Evolutionary conservation across 2,888 invertebrate species (phyloP).

Genomic region (Phyllotreta cruciferae): DNA sequence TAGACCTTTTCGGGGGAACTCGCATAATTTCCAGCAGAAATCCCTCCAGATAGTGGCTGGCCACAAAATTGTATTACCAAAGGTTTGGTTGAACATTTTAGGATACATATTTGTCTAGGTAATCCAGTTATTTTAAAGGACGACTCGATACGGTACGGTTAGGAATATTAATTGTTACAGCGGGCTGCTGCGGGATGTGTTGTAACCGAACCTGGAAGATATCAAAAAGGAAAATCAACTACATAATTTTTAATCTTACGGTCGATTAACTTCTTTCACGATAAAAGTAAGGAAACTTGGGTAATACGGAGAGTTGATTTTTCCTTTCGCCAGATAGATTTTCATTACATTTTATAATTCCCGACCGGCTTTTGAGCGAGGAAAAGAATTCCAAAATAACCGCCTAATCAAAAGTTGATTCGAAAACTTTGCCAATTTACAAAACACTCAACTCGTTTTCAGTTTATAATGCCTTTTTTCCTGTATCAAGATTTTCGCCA

Average conservation of each 20-base stretch:
- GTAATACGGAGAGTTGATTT: too few species aligned
- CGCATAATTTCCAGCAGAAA: constrained; percentile 27
- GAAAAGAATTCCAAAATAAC: constrained; percentile 22
- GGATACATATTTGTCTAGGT: constrained; percentile 21
- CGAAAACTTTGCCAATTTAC: constrained; percentile 29
- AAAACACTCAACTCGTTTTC: constrained; percentile 27
- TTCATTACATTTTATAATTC: constrained; percentile 19
- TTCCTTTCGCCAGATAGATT: constrained; percentile 8
- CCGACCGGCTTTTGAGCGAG: not conserved
- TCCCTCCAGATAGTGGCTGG: constrained; percentile 18
- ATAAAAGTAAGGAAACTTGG: too few species aligned
- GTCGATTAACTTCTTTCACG: too few species aligned
- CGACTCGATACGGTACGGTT: constrained; percentile 1
- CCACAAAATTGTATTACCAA: constrained; percentile 26
- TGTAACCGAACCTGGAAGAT: too few species aligned
- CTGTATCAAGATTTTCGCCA: constrained; percentile 1
- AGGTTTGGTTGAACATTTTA: constrained; percentile 26
- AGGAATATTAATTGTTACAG: constrained; percentile 9
- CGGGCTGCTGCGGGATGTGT: not conserved
- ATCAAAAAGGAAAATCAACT: too few species aligned
- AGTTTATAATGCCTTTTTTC: constrained; percentile 25
- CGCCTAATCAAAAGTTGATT: constrained; percentile 31
- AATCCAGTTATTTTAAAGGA: constrained; percentile 17
- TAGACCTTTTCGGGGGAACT: constrained; percentile 17
- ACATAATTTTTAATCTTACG: too few species aligned